Evolutionary conservation across 2,797 vertebrate genomes (phyloP), one percentile per base, ranked within the genome.

Genomic region (Rhodeus uyekii): DNA sequence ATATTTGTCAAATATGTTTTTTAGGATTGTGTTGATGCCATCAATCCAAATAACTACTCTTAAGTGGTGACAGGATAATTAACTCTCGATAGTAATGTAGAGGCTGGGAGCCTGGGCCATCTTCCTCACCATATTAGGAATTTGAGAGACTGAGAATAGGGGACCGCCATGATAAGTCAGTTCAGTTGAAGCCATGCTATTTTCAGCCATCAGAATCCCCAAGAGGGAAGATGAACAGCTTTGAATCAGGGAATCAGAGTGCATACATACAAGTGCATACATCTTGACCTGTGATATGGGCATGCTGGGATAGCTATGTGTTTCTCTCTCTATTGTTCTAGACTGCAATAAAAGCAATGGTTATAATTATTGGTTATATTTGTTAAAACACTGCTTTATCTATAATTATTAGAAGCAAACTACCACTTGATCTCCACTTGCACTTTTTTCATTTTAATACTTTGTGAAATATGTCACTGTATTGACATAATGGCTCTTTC

Each of bases 101-200:
- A 1, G 39, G 85, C 0, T 0, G 72, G 86, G 18, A 0, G 88
- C 84, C 80, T 89, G 88, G 87, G 90, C 89, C 74, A 7, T 81
- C 0, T 84, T n/a, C 87, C 88, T 85, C 76, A 87, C 95, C 94
- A 91, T 95, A 95, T 94, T 94, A 93, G 95, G 95, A 92, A 84
- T 16, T 85, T 88, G 82, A 82, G 88, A 90, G 92, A 90, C 84
- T 86, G 82, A 91, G 90, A 91, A 89, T 89, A 85, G 83, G 87
- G 90, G 88, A 84, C 84, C 14, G 74, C 86, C 79, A 36, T 63
- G 80, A 85, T 80, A 92, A 85, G 89, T 90, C 92, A 89, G 87
- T 92, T 88, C 87, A 84, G 90, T 88, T 85, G 84, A 76, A 80
- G 84, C 83, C 78, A 73, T 36, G 83, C 91, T 96, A 93, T 95